Percentiles rank a stretch among this genome's conserved stretches.
These are phyloP conservation scores for Drepana falcataria DNA, from an alignment of 2,888 invertebrate genomes.

Conservation along the genomic window DNA sequence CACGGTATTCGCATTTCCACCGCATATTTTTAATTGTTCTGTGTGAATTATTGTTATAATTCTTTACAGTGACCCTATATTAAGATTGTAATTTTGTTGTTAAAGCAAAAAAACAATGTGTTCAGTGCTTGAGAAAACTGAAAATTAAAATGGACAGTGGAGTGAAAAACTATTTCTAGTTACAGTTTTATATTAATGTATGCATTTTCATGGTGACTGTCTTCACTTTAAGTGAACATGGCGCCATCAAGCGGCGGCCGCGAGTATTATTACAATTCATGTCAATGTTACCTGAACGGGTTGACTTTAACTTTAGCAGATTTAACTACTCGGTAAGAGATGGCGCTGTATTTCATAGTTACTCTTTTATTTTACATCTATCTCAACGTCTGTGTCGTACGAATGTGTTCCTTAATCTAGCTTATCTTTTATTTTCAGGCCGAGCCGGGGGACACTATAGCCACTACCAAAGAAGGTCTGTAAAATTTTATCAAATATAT, in stretches of 20 bases:
- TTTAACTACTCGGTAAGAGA: constrained; percentile 73
- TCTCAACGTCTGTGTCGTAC: no score
- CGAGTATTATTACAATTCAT: constrained; percentile 68
- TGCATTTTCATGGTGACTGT: constrained; percentile 83
- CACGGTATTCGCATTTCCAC: constrained; percentile 31
- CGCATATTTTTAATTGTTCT: constrained; percentile 13
- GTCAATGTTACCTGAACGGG: constrained; percentile 44
- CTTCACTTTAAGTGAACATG: constrained; percentile 79
- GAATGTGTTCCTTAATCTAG: background rate
- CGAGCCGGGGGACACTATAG: constrained; percentile 87
- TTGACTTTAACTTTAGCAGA: constrained; percentile 31
- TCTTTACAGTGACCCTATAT: background rate
- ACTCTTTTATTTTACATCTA: background rate
- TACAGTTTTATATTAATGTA: constrained; percentile 39
- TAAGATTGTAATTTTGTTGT: background rate
- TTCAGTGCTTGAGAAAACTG: constrained; percentile 7
- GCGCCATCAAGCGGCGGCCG: constrained; percentile 79
- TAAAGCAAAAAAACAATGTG: constrained; percentile 5
- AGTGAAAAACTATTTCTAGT: constrained; percentile 7
- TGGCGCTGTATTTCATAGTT: constrained; percentile 40
- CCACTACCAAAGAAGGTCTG: constrained; percentile 92
- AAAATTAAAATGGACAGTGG: constrained; percentile 12
- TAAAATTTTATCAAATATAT: background rate
- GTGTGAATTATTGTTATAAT: constrained; percentile 9
- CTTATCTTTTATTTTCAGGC: constrained; percentile 70